A percentile compares a stretch with the other conserved stretches of the same genome.
These are phyloP conservation scores for Damaliscus lunatus DNA, from an alignment of 2,113 vertebrate genomes.

Conservation along the genomic window DNA sequence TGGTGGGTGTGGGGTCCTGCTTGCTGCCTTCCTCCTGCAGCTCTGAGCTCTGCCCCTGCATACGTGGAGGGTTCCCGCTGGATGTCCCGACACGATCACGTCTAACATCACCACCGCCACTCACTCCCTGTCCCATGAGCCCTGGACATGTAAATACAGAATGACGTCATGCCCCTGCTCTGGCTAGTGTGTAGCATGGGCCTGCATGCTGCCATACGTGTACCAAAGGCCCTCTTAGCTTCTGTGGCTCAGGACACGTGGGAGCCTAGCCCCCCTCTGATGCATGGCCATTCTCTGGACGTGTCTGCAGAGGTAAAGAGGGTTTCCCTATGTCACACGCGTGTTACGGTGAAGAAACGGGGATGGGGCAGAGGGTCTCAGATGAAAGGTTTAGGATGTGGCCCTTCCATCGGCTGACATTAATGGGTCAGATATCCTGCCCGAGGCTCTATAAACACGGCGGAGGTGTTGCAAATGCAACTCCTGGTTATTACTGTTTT, in stretches of 20 bases:
- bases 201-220: rapidly evolving
- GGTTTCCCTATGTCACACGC: not conserved
- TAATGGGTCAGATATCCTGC: not conserved
- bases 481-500: no score
- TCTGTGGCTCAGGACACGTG: not conserved
- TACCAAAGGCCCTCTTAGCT: not conserved
- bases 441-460: not conserved
- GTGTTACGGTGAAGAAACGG: not conserved
- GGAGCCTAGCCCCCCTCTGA: not conserved
- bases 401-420: not conserved
- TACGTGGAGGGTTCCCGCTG: rapidly evolving
- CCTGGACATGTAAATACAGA: not conserved
- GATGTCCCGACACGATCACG: not conserved
- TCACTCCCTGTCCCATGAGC: no score
- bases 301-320: not conserved
- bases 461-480: not conserved
- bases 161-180: rapidly evolving
- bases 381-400: not conserved
- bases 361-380: not conserved
- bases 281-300: not conserved
- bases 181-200: rapidly evolving
- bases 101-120: not conserved
- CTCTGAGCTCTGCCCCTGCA: not conserved
- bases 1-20: not conserved
- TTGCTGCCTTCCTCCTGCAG: not conserved